phyloP scores from a whole-genome alignment of 2,797 vertebrate species.

The Muscicapa striata region DNA sequence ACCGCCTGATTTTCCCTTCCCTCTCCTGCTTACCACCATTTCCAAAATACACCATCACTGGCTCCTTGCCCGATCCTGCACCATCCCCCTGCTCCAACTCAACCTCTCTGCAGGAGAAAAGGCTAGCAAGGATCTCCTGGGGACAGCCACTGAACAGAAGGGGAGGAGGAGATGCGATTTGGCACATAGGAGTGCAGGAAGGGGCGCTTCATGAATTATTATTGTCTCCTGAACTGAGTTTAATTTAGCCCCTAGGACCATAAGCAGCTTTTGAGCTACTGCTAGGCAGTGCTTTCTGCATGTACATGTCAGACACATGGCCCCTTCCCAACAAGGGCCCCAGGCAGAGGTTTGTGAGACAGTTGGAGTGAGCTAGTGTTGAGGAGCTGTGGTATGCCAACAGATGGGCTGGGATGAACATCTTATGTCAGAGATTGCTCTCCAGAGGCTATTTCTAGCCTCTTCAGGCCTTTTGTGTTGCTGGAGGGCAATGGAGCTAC shows the following conservation, averaged over 20 bases:
- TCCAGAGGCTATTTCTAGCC: constrained; percentile 31
- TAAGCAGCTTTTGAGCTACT: not conserved
- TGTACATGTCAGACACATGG: not conserved
- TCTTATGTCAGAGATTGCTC: constrained; percentile 17
- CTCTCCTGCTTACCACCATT: not conserved
- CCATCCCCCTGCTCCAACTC: accelerated
- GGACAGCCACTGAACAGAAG: not conserved
- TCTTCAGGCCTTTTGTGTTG: constrained; percentile 15
- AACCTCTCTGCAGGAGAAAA: not conserved
- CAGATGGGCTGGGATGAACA: constrained; percentile 45
- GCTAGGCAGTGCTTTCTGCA: not conserved
- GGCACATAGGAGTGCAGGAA: not conserved
- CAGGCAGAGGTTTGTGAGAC: constrained; percentile 12
- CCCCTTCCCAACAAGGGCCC: not conserved
- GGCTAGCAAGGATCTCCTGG: not conserved
- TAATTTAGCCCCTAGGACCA: not conserved
- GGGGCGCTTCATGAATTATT: not conserved
- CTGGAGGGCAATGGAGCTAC: constrained; percentile 16
- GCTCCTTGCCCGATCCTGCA: not conserved
- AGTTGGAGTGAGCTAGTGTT: not conserved
- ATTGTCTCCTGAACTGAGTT: not conserved
- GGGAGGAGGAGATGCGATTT: not conserved
- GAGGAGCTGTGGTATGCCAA: not conserved
- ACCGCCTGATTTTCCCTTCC: not conserved
- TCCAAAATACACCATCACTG: not conserved